Conservation (phyloP, 2,797 vertebrate species). For the Picus viridis region DNA sequence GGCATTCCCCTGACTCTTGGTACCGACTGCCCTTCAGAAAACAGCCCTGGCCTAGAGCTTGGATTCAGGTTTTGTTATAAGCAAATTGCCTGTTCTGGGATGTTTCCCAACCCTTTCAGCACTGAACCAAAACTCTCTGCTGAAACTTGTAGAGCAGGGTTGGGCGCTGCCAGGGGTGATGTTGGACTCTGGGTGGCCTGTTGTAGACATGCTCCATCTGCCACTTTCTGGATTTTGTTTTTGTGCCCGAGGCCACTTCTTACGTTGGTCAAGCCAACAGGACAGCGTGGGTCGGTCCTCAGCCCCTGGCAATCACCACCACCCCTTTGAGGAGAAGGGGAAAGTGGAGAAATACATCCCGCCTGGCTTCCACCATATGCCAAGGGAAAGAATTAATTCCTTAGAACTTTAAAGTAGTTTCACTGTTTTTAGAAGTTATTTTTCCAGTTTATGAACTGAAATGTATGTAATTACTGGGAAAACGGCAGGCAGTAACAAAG, state of each 20-base stretch:
- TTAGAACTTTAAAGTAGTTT: neutral
- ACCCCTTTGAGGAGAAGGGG: neutral
- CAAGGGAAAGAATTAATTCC: neutral
- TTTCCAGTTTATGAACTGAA: neutral
- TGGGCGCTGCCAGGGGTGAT: neutral
- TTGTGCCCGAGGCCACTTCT: neutral
- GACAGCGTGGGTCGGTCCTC: neutral
- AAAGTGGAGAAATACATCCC: fast-evolving
- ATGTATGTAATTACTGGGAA: neutral
- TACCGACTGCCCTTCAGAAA: neutral
- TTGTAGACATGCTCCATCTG: neutral
- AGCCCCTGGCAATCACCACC: fast-evolving
- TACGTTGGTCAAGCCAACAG: neutral
- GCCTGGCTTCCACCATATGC: neutral
- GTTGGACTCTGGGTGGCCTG: fast-evolving
- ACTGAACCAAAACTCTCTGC: neutral
- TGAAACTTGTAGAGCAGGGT: fast-evolving
- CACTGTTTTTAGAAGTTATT: neutral
- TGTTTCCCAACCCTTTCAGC: neutral
- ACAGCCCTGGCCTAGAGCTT: neutral
- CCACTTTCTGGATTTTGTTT: neutral
- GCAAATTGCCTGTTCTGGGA: neutral
- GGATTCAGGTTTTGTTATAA: neutral
- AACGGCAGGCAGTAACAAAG: neutral
- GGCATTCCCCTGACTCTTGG: fast-evolving